These are phyloP conservation scores for Cantharis flavilabris DNA, from an alignment of 2,888 invertebrate species.

Conservation along the genomic window DNA sequence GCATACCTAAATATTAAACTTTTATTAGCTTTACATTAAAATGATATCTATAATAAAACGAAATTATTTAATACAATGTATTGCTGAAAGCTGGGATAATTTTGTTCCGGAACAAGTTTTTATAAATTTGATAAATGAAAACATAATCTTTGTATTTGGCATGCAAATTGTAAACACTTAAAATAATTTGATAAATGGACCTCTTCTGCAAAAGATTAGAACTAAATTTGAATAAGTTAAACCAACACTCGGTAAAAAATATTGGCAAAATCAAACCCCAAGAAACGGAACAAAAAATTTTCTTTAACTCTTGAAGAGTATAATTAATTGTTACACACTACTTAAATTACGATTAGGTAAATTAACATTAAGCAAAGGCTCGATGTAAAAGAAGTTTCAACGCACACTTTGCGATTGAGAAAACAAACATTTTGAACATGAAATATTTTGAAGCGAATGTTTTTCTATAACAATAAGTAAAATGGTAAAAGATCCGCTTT, in stretches of 20 bases:
- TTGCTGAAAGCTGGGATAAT: background rate
- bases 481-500: background rate
- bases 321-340: background rate
- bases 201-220: background rate
- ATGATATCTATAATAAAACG: background rate
- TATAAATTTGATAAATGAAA: slow-evolving; percentile 1
- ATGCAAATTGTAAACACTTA: background rate
- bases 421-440: background rate
- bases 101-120: background rate
- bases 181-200: slow-evolving; percentile 4
- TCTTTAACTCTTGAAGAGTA: background rate
- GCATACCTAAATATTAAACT: background rate
- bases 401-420: background rate
- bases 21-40: background rate
- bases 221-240: background rate
- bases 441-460: background rate
- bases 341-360: background rate
- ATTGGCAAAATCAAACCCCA: background rate
- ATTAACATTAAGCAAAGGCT: background rate
- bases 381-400: background rate
- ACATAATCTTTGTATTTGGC: background rate
- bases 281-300: background rate
- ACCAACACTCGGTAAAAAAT: background rate
- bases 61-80: background rate
- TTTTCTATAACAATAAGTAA: background rate